Evolutionary conservation across 2,888 invertebrate species (phyloP), one percentile per base, ranked within the genome.

Genomic region (Carabus problematicus): DNA sequence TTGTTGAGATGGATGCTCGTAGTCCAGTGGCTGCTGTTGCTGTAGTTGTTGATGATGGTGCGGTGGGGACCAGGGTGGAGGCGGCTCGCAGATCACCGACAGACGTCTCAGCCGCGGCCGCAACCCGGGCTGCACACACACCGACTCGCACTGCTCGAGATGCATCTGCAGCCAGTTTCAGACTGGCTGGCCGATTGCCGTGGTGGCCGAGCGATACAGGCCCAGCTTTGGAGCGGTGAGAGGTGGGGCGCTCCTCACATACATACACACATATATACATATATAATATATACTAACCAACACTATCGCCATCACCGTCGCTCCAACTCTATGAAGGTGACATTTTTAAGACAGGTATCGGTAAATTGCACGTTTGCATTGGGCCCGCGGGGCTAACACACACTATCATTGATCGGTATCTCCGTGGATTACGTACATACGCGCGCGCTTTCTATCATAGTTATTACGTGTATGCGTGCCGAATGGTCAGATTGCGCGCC

Each of bases 131-230:
- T 73, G 73, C 72, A 75, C 74, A 73, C 74, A 74, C 73, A 74
- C 72, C 55, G 70, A 73, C 73, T 74, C 73, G 74, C 74, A 75
- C 75, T 74, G 75, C 61, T 75, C 75, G 73, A 75, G 75, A 74
- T 75, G 75, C 75, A 75, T 75, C 73, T 73, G 74, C 72, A 73
- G 70, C 72, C 72, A 72, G 72, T 72, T 74, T 73, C 73, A 74
- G 56, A 75, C 75, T 74, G 73, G 71, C 64, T 70, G 70, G 70
- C 43, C 64, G 55, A 61, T 63, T 70, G 47, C 67, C 45, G 40
- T 47, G 60, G 55, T 60, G 49, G 69, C 58, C 52, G 66, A 61
- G 62, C 66, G 19, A 16, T 60, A 43, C 62, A 29, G 39, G 18
- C 42, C 29, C 49, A 11, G 3, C 47, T n/a, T n/a, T 14, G 42